phyloP scores from a whole-genome alignment of 2,888 invertebrate genomes.

The Tenthredo scrophulariae region DNA sequence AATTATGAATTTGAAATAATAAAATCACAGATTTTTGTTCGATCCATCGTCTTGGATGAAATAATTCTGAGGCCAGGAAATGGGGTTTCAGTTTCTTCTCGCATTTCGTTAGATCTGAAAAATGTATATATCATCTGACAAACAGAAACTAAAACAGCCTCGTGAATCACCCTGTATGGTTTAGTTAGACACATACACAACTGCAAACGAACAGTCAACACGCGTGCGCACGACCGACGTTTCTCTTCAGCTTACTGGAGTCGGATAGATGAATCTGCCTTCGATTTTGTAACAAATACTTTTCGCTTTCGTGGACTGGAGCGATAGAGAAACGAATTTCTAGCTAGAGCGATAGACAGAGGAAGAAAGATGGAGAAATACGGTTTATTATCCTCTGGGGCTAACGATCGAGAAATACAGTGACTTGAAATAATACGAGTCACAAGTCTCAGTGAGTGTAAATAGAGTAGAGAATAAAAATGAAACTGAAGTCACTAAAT shows the following conservation, averaged over 20 bases:
- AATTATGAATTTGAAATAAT: background rate
- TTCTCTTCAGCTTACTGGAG: conserved; percentile 32
- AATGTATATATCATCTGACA: background rate
- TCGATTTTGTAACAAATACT: conserved; percentile 50
- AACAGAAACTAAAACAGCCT: conserved; percentile 8
- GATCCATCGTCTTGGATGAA: background rate
- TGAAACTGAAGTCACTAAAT: background rate
- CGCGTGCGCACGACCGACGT: conserved; percentile 36
- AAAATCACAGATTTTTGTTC: background rate
- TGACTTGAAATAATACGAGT: background rate
- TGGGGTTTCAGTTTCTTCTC: background rate
- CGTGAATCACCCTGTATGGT: conserved; percentile 49
- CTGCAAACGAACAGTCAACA: conserved; percentile 36
- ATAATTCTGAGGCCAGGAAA: background rate
- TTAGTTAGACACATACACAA: conserved; percentile 1
- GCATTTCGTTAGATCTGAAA: background rate
- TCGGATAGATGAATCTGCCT: conserved; percentile 42
- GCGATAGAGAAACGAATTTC: conserved; percentile 7
- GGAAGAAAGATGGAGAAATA: background rate
- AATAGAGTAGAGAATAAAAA: background rate
- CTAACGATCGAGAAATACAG: background rate
- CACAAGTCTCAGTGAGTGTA: background rate
- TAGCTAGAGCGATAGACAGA: background rate
- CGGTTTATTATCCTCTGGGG: background rate
- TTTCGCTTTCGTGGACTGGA: conserved; percentile 35